phyloP scores from a whole-genome alignment of 2,888 invertebrate species.

The Sturmia bella region DNA sequence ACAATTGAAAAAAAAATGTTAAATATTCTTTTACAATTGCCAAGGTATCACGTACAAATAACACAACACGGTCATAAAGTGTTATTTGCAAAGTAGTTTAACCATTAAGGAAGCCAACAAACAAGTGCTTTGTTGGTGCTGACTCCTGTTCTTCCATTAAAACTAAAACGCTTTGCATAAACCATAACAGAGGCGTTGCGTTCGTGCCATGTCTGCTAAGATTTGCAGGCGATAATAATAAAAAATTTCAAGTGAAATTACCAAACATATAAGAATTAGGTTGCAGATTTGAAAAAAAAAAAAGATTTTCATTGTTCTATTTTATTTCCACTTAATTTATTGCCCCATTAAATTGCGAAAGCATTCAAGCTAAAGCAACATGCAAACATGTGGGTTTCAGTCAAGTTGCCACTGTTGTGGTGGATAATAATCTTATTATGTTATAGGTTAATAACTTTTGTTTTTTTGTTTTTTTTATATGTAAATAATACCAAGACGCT shows the following conservation, averaged over 20 bases:
- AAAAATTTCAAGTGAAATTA: conserved; percentile 43
- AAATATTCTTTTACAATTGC: not conserved
- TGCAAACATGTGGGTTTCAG: conserved; percentile 18
- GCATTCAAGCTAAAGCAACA: conserved; percentile 26
- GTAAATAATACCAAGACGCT: no score
- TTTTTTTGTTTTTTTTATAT: no score
- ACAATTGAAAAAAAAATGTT: conserved; percentile 13
- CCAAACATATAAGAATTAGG: conserved; percentile 14
- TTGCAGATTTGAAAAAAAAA: conserved; percentile 9
- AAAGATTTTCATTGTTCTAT: conserved; percentile 1
- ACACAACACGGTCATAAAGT: conserved; percentile 37
- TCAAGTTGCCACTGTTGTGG: conserved; percentile 4
- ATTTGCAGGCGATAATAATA: conserved; percentile 61
- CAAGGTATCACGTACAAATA: conserved; percentile 10
- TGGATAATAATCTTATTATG: conserved; percentile 1
- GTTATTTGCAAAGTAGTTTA: conserved; percentile 28
- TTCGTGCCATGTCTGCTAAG: conserved; percentile 32
- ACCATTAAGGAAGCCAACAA: conserved; percentile 35
- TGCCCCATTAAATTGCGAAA: conserved; percentile 45
- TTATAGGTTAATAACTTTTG: no score
- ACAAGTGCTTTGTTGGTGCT: conserved; percentile 16
- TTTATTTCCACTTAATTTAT: conserved; percentile 46
- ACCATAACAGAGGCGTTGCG: conserved; percentile 43
- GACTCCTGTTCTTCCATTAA: conserved; percentile 27
- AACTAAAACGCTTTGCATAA: conserved; percentile 34